Evolutionary conservation across 2,113 vertebrate species (phyloP).

Genomic region (Cinclus mexicanus): DNA sequence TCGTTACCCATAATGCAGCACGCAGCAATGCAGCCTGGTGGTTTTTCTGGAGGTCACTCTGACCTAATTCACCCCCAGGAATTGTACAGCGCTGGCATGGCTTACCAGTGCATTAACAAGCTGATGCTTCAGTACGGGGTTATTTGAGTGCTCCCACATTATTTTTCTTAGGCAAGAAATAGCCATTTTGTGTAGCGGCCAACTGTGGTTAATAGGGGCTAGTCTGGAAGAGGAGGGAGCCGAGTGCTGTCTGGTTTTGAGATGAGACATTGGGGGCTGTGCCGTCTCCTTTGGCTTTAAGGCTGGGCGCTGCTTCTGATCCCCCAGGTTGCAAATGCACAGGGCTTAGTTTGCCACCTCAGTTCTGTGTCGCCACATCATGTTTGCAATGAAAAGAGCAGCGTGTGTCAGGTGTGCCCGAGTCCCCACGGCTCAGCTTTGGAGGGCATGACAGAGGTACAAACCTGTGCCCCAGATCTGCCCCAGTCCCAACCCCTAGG

Average conservation of each 20-base stretch:
- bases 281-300: not conserved
- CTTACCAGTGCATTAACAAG: conserved; percentile 61
- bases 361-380: not conserved
- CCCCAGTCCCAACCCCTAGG: not conserved
- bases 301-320: not conserved
- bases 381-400: not conserved
- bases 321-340: fast-evolving
- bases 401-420: not conserved
- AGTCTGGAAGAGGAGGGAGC: not conserved
- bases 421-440: fast-evolving
- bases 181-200: conserved; percentile 40
- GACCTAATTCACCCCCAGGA: conserved; percentile 73
- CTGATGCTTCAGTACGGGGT: conserved; percentile 52
- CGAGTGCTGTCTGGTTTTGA: not conserved
- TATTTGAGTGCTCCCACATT: conserved; percentile 55
- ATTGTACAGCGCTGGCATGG: conserved; percentile 50
- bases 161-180: conserved; percentile 40
- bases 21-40: conserved; percentile 14
- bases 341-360: not conserved
- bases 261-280: fast-evolving
- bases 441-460: not conserved
- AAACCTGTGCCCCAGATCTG: not conserved
- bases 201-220: not conserved
- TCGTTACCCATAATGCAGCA: conserved; percentile 57
- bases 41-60: conserved; percentile 58